Percentiles rank a stretch among this genome's conserved stretches.
Evolutionary conservation across 2,888 invertebrate genomes (phyloP).

Genomic region (Cyaniris semiargus): DNA sequence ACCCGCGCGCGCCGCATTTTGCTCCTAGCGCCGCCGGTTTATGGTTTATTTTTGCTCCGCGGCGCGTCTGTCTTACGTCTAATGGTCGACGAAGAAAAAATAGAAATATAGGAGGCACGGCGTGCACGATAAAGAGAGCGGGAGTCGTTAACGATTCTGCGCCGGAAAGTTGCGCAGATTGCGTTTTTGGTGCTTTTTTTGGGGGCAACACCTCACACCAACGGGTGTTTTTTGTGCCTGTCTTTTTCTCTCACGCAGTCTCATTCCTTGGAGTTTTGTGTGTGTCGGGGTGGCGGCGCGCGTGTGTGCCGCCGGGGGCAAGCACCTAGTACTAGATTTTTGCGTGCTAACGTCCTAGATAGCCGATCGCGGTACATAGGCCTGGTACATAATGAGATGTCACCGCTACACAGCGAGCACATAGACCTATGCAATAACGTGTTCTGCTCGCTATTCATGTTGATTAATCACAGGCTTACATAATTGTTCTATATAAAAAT

Average conservation of each 20-base stretch:
- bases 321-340: conserved; percentile 77
- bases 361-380: conserved; percentile 60
- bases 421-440: conserved; percentile 72
- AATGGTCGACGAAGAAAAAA: conserved; percentile 75
- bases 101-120: conserved; percentile 80
- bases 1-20: conserved; percentile 43
- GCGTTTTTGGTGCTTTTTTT: conserved; percentile 82
- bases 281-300: conserved; percentile 49
- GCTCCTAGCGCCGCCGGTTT: conserved; percentile 35
- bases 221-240: conserved; percentile 76
- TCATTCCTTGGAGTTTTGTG: conserved; percentile 56
- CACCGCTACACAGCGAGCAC: conserved; percentile 67
- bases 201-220: conserved; percentile 79
- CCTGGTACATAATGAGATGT: conserved; percentile 74
- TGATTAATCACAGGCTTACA: conserved; percentile 72
- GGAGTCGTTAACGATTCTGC: conserved; percentile 82
- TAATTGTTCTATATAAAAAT: conserved; percentile 50
- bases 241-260: conserved; percentile 75
- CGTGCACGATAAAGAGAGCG: conserved; percentile 79
- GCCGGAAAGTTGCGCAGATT: conserved; percentile 82
- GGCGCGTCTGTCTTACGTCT: conserved; percentile 68
- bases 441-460: conserved; percentile 62
- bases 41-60: conserved; percentile 47
- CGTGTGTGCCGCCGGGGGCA: conserved; percentile 57
- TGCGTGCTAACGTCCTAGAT: conserved; percentile 77